These are phyloP conservation scores for Daubentonia madagascariensis DNA, from an alignment of 2,113 vertebrate species.

Conservation along the genomic window DNA sequence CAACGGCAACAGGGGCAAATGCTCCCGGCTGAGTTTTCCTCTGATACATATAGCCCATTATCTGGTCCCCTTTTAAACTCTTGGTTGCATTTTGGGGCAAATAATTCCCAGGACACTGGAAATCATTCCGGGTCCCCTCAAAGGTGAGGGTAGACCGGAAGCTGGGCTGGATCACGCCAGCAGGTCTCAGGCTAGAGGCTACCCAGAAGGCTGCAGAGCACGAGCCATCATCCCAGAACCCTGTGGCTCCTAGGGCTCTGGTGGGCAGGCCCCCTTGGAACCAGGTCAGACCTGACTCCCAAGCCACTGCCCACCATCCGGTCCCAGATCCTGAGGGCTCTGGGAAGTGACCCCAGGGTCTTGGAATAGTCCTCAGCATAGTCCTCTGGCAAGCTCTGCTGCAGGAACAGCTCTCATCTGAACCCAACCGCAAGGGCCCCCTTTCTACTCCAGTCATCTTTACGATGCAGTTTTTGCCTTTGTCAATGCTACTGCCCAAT, in stretches of 20 bases:
- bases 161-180: fast-evolving
- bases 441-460: background rate
- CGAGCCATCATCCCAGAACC: background rate
- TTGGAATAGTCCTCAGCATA: background rate
- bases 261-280: background rate
- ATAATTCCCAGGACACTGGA: background rate
- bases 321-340: background rate
- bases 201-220: background rate
- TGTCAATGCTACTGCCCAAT: background rate
- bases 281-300: background rate
- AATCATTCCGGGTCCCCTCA: background rate
- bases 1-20: background rate
- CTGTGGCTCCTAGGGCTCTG: background rate
- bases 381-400: background rate
- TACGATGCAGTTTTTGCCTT: background rate
- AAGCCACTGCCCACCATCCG: background rate
- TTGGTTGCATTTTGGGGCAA: background rate
- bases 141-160: background rate
- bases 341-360: background rate
- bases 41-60: background rate
- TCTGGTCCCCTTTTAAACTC: background rate
- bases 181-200: background rate
- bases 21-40: background rate
- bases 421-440: fast-evolving
- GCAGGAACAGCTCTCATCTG: background rate